These are phyloP conservation scores for Saccostrea cuccullata DNA, from an alignment of 1,140 invertebrate genomes.

Conservation along the genomic window DNA sequence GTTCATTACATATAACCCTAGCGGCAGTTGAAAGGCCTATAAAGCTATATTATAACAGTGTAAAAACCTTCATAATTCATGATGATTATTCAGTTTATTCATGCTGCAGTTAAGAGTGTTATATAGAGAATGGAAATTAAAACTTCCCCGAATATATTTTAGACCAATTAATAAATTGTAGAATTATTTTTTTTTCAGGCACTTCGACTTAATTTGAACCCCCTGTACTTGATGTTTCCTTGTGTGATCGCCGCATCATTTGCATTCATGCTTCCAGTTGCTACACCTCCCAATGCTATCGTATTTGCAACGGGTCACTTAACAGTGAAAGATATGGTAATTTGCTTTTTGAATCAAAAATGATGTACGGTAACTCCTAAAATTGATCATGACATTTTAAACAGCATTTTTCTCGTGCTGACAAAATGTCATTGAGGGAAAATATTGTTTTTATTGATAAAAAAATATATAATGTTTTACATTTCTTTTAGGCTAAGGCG, in stretches of 20 bases:
- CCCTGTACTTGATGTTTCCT: slow-evolving; percentile 92
- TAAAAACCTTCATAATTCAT: not conserved
- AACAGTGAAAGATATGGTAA: slow-evolving; percentile 78
- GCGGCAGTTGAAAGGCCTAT: too few relatives aligned
- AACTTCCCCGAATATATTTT: too few relatives aligned
- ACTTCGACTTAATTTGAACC: slow-evolving; percentile 82
- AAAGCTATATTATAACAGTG: not conserved
- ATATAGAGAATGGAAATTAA: not conserved
- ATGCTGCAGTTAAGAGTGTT: not conserved
- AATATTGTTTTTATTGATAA: not conserved
- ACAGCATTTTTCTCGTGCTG: too few relatives aligned
- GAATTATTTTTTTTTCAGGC: slow-evolving; percentile 76
- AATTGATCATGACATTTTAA: too few relatives aligned
- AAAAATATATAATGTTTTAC: slow-evolving; percentile 33
- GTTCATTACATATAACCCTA: too few relatives aligned
- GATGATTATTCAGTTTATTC: too few relatives aligned
- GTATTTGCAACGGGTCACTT: slow-evolving; percentile 84
- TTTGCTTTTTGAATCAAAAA: not conserved
- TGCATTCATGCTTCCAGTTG: slow-evolving; percentile 88
- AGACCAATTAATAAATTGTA: too few relatives aligned
- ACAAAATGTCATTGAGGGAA: not conserved
- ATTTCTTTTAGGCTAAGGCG: slow-evolving; percentile 80
- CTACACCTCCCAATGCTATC: slow-evolving; percentile 95
- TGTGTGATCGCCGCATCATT: slow-evolving; percentile 89
- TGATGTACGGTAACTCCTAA: too few relatives aligned